Percentiles rank a stretch among this genome's conserved stretches.
Conservation (phyloP, 2,797 vertebrate genomes). For the Neosilurus hyrtlii region DNA sequence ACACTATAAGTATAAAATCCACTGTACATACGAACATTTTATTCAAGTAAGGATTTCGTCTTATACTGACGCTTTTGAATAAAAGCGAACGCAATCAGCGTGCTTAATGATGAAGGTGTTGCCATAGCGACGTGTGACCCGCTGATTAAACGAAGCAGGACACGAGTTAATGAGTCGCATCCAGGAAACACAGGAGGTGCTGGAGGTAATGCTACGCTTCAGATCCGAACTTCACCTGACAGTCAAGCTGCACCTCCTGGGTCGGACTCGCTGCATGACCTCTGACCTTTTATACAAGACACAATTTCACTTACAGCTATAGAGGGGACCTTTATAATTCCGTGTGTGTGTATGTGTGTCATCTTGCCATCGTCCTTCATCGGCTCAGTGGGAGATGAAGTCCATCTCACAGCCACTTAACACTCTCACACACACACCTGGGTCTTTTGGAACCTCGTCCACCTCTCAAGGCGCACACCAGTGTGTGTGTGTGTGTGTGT, state of each 20-base stretch:
- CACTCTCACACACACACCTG: conserved; percentile 48
- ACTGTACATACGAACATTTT: too few relatives aligned
- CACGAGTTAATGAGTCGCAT: neutral
- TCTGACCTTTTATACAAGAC: neutral
- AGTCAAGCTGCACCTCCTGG: neutral
- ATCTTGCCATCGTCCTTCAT: conserved; percentile 50
- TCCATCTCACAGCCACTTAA: conserved; percentile 53
- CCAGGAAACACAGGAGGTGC: too few relatives aligned
- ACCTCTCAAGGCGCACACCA: conserved; percentile 5
- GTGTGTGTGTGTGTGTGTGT: conserved; percentile 1
- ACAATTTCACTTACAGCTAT: neutral
- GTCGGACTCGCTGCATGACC: neutral
- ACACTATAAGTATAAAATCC: too few relatives aligned
- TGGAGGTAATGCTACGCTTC: neutral
- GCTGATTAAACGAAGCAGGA: neutral
- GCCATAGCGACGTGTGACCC: neutral
- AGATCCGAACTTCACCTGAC: neutral
- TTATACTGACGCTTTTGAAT: neutral
- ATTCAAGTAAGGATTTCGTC: neutral
- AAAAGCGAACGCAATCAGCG: neutral
- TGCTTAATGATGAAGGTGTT: neutral
- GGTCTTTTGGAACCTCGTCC: conserved; percentile 45
- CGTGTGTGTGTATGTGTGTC: conserved; percentile 33
- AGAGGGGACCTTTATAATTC: neutral
- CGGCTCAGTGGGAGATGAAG: conserved; percentile 48